Base-by-base conservation (phyloP, 2,888 invertebrate genomes). In the Rhopalosiphum nymphaeae region DNA sequence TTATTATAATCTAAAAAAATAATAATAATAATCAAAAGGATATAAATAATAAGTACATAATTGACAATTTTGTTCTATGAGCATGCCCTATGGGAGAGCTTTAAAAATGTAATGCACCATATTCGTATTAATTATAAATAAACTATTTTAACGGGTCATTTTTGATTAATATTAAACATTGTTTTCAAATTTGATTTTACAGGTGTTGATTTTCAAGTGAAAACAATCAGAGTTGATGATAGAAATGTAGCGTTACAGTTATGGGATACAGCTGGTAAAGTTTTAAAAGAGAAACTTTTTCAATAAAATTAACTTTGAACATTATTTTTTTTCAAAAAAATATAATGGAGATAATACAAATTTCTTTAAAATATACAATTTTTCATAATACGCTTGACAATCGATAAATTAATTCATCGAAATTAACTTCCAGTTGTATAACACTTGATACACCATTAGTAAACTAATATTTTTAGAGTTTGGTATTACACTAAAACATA, bases 181-280 rank as follows among this genome's bases (percentile, higher is more conserved):
- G 29, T 84, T 13, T 92, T 85, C 9, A 9, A 78, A 91, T 57
- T 89, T 93, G 44, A 89, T 91, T 89, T 95, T 95, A 25, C 94
- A 96, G 96, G 96, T 53, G 96, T 97, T 11, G 97, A 97, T 95
- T 96, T 97, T 94, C 96, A 97, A 95, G 96, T 97, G 91, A 96
- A 96, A 95, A 96, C 96, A 3, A 95, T 97, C 21, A 96, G 96
- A 56, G 96, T 97, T 42, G 97, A 97, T 95, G 96, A 96, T 57
- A 95, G 96, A 95, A 96, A 96, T 94, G 96, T 96, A 10, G 96
- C 96, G 44, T 95, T 96, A 5, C 96, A 96, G 94, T 95, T 96
- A 16, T 97, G 97, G 97, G 97, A 97, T 95, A 97, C 97, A 5
- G 97, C 97, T 46, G 97, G 97, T 95, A 95, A 94, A 89, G 16